Evolutionary conservation across 1,140 invertebrate species (phyloP), one percentile per base, ranked within the genome.

Genomic region (Drosophila erecta): DNA sequence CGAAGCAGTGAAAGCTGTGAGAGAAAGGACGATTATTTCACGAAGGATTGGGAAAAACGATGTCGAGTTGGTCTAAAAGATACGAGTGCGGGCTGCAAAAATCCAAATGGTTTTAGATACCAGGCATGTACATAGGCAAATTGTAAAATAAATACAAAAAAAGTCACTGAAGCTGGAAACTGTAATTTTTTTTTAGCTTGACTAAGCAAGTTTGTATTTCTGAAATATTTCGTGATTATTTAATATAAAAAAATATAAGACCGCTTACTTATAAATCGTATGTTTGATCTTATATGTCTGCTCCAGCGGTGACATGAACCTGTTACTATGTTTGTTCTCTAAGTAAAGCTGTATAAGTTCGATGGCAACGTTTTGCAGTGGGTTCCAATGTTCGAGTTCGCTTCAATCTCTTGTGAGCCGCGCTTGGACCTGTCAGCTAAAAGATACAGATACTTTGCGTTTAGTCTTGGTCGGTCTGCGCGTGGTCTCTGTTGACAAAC

Each of bases 401-500:
- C 14, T 20, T 47, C 64, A 40, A 56, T 44, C 43, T 27, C 1
- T 22, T 17, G 53, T 76, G 77, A 81, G 78, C 78, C 74, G 51
- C 73, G 79, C 73, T 81, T 81, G 60, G 35, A 55, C 44, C 75
- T 76, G 55, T 20, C 55, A 11, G 27, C 55, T 24, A 37, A 35
- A 65, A 62, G 27, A 41, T 65, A 33, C 59, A 62, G 58, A 67
- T 67, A 62, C 44, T 40, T 65, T 55, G 78, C 78, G 78, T 81
- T 83, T 61, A 83, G 80, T 83, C 75, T 83, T 79, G 33, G 59
- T 54, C 80, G 70, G 80, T 83, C 80, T 84, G 80, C 80, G 79
- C 64, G 70, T 76, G 55, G 56, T 70, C 49, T 55, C 58, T 55
- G 79, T 83, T 50, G 37, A 24, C 22, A 37, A 60, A 15, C 50